A percentile compares a stretch with the other conserved stretches of the same genome.
Conservation (phyloP, 2,888 invertebrate species). For the Acanthopleura granulata region DNA sequence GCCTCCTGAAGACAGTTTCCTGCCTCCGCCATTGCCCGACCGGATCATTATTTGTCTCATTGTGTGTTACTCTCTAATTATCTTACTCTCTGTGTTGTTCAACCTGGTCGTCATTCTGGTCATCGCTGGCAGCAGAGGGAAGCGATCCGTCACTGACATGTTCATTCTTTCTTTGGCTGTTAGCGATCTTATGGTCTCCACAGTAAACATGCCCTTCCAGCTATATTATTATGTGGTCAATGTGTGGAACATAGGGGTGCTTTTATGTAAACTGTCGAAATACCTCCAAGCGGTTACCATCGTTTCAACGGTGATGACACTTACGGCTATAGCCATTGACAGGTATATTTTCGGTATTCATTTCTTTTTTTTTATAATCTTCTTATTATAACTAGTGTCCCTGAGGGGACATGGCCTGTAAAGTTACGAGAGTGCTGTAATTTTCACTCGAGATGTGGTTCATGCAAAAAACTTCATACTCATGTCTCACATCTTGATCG, state of each 20-base stretch:
- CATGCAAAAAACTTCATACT: no score
- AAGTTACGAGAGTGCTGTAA: no score
- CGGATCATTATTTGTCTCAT: constrained; percentile 36
- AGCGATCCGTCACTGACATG: constrained; percentile 49
- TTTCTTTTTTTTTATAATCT: no score
- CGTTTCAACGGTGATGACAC: constrained; percentile 50
- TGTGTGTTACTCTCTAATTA: constrained; percentile 44
- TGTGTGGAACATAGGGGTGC: constrained; percentile 50
- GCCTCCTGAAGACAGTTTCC: constrained; percentile 27
- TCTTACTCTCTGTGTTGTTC: constrained; percentile 43
- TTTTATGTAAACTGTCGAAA: constrained; percentile 51
- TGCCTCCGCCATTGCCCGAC: constrained; percentile 39
- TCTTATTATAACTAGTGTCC: no score
- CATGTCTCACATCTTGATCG: no score
- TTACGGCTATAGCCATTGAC: constrained; percentile 55
- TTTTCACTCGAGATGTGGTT: no score
- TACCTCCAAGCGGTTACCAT: constrained; percentile 55
- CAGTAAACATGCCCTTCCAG: constrained; percentile 53
- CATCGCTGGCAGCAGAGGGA: constrained; percentile 35
- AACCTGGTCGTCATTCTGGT: constrained; percentile 48
- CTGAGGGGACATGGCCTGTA: no score
- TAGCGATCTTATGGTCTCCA: constrained; percentile 53
- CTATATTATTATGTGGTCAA: constrained; percentile 43
- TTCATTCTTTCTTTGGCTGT: constrained; percentile 55
- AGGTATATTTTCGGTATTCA: constrained; percentile 35